Conservation (phyloP, 2,113 vertebrate genomes). For the Salvator merianae region DNA sequence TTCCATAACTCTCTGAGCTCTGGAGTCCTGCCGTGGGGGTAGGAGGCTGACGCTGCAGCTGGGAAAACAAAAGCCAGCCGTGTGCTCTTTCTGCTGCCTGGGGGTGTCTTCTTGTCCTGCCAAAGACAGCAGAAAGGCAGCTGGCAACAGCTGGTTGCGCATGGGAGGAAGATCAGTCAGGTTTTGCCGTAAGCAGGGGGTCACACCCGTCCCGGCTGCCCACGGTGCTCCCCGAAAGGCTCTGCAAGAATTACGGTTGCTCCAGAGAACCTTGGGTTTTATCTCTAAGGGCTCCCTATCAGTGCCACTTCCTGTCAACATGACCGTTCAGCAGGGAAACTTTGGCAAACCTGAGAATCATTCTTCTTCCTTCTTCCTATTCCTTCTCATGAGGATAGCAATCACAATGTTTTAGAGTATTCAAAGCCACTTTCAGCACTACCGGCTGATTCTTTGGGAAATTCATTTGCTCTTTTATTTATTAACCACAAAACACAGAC, state of each 20-base stretch:
- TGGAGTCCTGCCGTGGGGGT: neutral
- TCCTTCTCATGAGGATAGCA: neutral
- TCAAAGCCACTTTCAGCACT: no score
- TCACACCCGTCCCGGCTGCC: no score
- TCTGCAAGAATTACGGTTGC: neutral
- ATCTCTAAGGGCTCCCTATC: no score
- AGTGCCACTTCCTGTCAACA: neutral
- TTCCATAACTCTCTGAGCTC: neutral
- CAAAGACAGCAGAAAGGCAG: neutral
- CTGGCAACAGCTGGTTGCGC: neutral
- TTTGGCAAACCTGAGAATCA: no score
- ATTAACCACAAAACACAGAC: no score
- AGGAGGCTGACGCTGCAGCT: constrained; percentile 42
- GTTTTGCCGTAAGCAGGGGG: no score
- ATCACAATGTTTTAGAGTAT: no score
- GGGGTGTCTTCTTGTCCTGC: constrained; percentile 23
- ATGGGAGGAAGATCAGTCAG: neutral
- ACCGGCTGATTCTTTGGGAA: no score
- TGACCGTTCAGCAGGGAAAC: neutral
- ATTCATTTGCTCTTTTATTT: no score
- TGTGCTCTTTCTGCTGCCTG: neutral
- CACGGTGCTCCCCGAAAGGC: no score
- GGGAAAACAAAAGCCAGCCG: constrained; percentile 13
- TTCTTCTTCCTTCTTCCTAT: neutral
- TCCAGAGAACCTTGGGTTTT: neutral